These are phyloP conservation scores for Heliconius hermathena DNA, from an alignment of 1,140 invertebrate genomes.

Conservation along the genomic window DNA sequence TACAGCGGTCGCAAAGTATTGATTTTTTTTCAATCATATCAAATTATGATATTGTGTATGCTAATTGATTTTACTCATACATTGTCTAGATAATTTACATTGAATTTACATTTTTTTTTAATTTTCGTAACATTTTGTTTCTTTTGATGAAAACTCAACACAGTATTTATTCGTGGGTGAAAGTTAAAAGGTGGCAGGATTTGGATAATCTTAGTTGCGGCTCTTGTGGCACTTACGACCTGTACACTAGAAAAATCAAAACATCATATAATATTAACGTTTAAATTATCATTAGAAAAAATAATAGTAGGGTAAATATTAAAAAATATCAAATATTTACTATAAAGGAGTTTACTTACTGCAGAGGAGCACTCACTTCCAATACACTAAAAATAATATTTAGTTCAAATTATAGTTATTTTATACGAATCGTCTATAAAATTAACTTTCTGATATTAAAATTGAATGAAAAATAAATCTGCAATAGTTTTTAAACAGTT, in stretches of 20 bases:
- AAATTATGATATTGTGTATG: too few relatives aligned
- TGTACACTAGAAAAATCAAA: slow-evolving; percentile 32
- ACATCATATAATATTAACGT: background rate
- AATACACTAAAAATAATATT: slow-evolving; percentile 29
- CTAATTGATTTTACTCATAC: too few relatives aligned
- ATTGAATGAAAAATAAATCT: too few relatives aligned
- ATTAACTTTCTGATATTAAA: too few relatives aligned
- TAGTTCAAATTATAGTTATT: too few relatives aligned
- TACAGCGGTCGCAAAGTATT: too few relatives aligned
- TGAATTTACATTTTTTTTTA: background rate
- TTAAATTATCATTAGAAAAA: background rate
- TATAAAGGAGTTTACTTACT: slow-evolving; percentile 18
- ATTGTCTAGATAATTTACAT: too few relatives aligned
- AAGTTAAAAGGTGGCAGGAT: background rate
- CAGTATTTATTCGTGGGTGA: background rate
- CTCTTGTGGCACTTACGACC: slow-evolving; percentile 27
- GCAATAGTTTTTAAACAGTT: too few relatives aligned
- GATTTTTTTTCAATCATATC: too few relatives aligned
- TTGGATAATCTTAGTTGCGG: background rate
- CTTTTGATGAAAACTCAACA: background rate
- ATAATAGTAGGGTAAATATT: too few relatives aligned
- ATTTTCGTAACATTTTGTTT: background rate
- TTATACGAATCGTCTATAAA: too few relatives aligned
- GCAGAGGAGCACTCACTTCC: slow-evolving; percentile 29
- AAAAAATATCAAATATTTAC: background rate